phyloP scores from a whole-genome alignment of 2,888 invertebrate genomes.

The Megalurothrips usitatus region DNA sequence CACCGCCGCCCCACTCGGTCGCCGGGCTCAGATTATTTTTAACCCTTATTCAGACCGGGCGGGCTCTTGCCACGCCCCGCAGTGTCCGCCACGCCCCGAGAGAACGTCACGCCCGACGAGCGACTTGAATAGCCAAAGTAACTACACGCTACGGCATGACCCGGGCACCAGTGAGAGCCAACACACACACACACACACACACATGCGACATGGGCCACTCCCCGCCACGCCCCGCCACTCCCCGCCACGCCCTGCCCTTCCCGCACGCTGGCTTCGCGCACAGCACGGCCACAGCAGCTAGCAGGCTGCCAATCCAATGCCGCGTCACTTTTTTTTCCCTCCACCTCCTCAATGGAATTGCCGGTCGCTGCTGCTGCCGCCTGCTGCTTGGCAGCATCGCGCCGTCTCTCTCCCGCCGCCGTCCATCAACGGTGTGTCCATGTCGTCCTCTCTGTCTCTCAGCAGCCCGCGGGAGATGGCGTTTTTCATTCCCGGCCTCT shows the following conservation, averaged over 20 bases:
- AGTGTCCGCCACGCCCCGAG: not conserved
- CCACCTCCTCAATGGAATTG: constrained; percentile 18
- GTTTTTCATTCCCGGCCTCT: constrained; percentile 17
- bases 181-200: not conserved
- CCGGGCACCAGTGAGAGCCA: no score
- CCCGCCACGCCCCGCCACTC: not conserved
- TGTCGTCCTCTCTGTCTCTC: not conserved
- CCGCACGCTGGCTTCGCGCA: not conserved
- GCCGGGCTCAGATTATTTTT: no score
- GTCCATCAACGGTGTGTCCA: not conserved
- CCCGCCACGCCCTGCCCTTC: not conserved
- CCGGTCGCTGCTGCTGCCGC: not conserved
- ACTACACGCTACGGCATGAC: not conserved
- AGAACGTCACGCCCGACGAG: not conserved
- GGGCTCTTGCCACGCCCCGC: not conserved
- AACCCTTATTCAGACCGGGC: no score
- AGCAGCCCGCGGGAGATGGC: not conserved
- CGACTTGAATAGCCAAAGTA: not conserved
- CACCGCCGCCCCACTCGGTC: not conserved
- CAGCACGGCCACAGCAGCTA: not conserved
- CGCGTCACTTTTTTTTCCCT: not conserved
- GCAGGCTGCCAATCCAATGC: constrained; percentile 14
- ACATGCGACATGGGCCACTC: not conserved
- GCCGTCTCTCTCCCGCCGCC: not conserved
- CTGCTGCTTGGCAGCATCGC: not conserved